phyloP scores from a whole-genome alignment of 2,797 vertebrate genomes.

The Jordanella pulchra region DNA sequence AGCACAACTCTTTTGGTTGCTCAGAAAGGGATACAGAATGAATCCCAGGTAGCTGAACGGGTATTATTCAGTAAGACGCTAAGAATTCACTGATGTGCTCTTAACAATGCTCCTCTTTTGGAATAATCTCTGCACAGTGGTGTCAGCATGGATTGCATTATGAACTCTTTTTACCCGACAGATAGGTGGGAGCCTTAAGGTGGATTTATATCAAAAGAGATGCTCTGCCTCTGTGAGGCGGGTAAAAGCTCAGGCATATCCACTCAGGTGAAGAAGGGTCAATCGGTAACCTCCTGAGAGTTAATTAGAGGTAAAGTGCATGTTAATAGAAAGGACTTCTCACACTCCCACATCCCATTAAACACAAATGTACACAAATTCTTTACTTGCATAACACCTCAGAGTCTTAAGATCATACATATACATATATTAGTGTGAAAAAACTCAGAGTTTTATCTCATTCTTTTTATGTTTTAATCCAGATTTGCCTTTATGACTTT shows the following conservation, averaged over 20 bases:
- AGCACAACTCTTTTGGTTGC: slow-evolving; percentile 63
- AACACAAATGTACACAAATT: slow-evolving; percentile 25
- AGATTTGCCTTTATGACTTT: not conserved
- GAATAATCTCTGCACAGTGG: slow-evolving; percentile 67
- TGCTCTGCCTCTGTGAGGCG: slow-evolving; percentile 46
- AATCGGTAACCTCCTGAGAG: slow-evolving; percentile 74
- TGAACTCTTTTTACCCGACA: slow-evolving; percentile 63
- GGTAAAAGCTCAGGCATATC: slow-evolving; percentile 65
- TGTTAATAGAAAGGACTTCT: slow-evolving; percentile 54
- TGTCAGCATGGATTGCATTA: slow-evolving; percentile 61
- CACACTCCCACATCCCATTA: slow-evolving; percentile 45
- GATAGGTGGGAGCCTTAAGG: slow-evolving; percentile 73
- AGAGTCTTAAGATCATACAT: not conserved
- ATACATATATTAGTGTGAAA: not conserved
- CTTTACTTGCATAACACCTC: not conserved
- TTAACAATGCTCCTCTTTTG: slow-evolving; percentile 55
- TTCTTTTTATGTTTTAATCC: not conserved
- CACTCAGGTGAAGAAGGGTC: slow-evolving; percentile 73
- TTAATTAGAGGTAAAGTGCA: slow-evolving; percentile 76
- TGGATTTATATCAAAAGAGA: slow-evolving; percentile 83
- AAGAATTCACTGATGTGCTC: slow-evolving; percentile 55
- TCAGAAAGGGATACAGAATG: slow-evolving; percentile 60
- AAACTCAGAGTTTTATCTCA: not conserved
- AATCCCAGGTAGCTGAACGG: slow-evolving; percentile 73
- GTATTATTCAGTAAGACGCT: slow-evolving; percentile 72